These are phyloP conservation scores for Lumbricus terrestris DNA, from an alignment of 2,888 invertebrate species.

Conservation along the genomic window DNA sequence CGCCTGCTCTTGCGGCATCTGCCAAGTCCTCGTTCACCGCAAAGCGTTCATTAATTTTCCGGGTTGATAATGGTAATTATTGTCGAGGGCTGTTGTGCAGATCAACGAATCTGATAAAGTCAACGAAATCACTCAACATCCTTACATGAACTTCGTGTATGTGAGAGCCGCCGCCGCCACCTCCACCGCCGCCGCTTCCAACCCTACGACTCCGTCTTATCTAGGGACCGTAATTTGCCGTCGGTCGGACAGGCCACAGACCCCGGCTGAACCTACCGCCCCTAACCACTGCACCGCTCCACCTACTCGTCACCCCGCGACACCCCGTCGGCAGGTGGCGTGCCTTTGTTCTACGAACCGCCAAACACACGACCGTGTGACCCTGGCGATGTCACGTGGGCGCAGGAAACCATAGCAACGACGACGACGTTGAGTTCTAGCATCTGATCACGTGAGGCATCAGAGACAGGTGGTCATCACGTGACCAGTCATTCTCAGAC, in stretches of 20 bases:
- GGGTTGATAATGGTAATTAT: constrained; percentile 11
- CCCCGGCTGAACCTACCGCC: not conserved
- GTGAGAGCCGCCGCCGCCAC: not conserved
- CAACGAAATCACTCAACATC: constrained; percentile 3
- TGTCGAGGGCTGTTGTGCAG: not conserved
- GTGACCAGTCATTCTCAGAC: not conserved
- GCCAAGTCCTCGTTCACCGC: not conserved
- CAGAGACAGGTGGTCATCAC: not conserved
- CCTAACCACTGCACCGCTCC: not conserved
- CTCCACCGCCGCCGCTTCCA: not conserved
- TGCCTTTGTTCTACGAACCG: not conserved
- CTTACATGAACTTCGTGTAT: constrained; percentile 3
- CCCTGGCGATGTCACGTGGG: not conserved
- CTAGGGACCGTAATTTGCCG: not conserved
- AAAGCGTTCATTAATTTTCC: constrained; percentile 14
- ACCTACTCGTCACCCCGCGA: not conserved
- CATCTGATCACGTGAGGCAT: not conserved
- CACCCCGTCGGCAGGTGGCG: not conserved
- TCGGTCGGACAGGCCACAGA: not conserved
- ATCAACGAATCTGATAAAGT: not conserved
- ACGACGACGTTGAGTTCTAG: not conserved
- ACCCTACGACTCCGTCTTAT: not conserved
- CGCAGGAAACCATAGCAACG: not conserved
- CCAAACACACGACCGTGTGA: not conserved
- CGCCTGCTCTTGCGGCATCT: not conserved